Evolutionary conservation across 2,113 vertebrate genomes (phyloP).

Genomic region (Malurus elegans): DNA sequence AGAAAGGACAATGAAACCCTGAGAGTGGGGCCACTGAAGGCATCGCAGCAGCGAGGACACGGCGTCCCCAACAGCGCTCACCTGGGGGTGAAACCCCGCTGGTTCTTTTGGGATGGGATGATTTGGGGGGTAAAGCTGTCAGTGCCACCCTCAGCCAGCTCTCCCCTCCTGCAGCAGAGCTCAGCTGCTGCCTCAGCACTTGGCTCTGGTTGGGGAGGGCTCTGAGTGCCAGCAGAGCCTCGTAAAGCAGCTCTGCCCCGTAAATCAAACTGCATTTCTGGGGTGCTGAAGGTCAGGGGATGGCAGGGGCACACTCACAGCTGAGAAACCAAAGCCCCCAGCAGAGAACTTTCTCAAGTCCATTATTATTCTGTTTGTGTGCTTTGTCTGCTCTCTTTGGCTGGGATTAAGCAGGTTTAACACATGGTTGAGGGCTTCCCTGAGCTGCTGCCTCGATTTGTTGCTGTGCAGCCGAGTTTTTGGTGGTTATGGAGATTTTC

Average conservation of each 20-base stretch:
- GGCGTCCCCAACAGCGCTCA: neutral
- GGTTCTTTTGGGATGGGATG: neutral
- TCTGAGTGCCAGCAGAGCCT: neutral
- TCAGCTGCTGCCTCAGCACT: slow-evolving; percentile 23
- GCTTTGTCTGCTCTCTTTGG: neutral
- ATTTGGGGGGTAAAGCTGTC: neutral
- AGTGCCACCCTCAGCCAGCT: neutral
- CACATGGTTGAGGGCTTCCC: neutral
- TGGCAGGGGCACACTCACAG: neutral
- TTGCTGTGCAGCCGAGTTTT: neutral
- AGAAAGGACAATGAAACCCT: neutral
- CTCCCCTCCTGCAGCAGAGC: neutral
- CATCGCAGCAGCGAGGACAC: neutral
- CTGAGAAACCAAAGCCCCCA: slow-evolving; percentile 1
- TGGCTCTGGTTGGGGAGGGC: neutral
- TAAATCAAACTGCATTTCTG: slow-evolving; percentile 22
- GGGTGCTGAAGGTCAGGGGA: neutral
- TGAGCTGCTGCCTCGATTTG: neutral
- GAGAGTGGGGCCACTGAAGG: neutral
- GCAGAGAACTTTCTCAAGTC: neutral
- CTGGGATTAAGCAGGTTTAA: neutral
- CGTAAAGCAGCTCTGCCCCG: neutral
- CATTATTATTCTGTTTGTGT: neutral
- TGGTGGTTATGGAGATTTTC: neutral
- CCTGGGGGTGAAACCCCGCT: neutral